Evolutionary conservation across 2,113 vertebrate species (phyloP).

Genomic region (Oreotragus oreotragus): DNA sequence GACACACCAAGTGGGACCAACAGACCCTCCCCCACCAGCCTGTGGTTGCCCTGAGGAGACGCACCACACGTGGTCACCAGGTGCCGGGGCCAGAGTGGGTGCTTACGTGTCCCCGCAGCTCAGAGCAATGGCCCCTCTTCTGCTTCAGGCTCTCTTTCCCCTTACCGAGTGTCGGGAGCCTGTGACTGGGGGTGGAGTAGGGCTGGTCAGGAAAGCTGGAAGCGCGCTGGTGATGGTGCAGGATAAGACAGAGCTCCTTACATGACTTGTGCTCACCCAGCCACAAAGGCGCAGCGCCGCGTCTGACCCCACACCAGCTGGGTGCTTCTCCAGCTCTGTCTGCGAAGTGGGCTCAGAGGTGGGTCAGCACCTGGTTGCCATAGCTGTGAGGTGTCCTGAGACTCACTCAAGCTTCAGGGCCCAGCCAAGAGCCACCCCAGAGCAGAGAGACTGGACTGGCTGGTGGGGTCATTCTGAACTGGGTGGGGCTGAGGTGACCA

Average conservation of each 20-base stretch:
- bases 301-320: background rate
- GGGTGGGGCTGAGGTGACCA: background rate
- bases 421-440: background rate
- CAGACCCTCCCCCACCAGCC: background rate
- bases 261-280: background rate
- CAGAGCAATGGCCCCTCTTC: background rate
- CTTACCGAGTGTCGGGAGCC: background rate
- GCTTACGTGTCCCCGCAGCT: background rate
- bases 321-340: background rate
- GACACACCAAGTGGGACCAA: background rate
- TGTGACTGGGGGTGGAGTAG: background rate
- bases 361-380: background rate
- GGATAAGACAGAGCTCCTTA: background rate
- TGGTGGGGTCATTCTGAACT: background rate
- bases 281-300: background rate
- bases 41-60: background rate
- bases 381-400: too few species aligned
- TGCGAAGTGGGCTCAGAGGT: background rate
- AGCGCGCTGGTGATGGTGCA: accelerated
- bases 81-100: too few species aligned
- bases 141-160: background rate
- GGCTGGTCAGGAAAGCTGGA: background rate
- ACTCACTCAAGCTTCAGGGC: background rate
- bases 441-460: background rate
- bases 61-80: background rate